These are phyloP conservation scores for Pristionchus exspectatus DNA, from an alignment of 2,888 invertebrate species.

Conservation along the genomic window DNA sequence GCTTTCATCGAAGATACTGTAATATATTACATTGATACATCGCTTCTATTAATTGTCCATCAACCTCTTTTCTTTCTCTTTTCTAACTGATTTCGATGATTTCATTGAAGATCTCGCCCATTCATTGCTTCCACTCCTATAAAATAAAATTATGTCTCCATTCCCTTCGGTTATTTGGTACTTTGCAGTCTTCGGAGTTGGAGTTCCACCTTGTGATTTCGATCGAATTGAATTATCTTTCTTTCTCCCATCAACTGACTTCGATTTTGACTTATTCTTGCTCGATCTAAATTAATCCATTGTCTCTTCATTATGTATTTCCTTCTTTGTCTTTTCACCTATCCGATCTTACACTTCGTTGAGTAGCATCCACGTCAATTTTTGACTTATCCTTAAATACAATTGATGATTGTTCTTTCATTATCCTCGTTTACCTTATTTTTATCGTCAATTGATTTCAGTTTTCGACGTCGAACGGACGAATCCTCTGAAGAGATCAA, in stretches of 20 bases:
- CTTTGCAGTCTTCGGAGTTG: background rate
- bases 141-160: background rate
- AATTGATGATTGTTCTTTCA: background rate
- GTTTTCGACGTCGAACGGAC: background rate
- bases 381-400: background rate
- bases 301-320: background rate
- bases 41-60: background rate
- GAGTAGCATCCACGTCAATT: background rate
- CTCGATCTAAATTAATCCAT: background rate
- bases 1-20: background rate
- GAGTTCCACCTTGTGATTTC: background rate
- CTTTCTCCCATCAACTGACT: background rate
- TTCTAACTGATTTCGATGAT: background rate
- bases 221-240: background rate
- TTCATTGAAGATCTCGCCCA: background rate
- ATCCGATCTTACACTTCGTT: slow-evolving; percentile 10
- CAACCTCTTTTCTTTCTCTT: background rate
- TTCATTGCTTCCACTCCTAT: background rate
- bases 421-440: background rate
- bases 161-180: background rate
- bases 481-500: slow-evolving; percentile 31
- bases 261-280: background rate
- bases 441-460: background rate
- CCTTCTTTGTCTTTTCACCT: background rate
- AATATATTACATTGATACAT: background rate